These are phyloP conservation scores for Lordiphosa clarofinis DNA, from an alignment of 1,140 invertebrate genomes.

Conservation along the genomic window DNA sequence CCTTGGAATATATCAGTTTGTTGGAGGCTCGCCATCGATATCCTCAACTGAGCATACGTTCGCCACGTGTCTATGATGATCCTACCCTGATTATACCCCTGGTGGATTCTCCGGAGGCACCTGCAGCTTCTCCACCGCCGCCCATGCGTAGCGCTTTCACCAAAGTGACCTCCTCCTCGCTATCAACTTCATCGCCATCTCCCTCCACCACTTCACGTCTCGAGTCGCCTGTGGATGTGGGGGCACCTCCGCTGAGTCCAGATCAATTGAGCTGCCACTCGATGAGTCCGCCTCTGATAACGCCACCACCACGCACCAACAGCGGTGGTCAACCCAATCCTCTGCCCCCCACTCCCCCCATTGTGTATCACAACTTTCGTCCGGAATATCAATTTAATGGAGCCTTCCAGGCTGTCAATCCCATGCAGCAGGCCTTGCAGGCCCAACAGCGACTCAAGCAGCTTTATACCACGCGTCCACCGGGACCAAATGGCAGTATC, in stretches of 20 bases:
- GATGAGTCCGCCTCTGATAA: conserved; percentile 85
- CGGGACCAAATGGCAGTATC: conserved; percentile 28
- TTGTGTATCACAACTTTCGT: conserved; percentile 79
- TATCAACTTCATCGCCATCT: conserved; percentile 77
- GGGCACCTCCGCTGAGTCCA: conserved; percentile 86
- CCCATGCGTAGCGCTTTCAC: conserved; percentile 88
- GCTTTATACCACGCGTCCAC: conserved; percentile 58
- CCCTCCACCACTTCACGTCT: conserved; percentile 80
- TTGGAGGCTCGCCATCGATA: conserved; percentile 69
- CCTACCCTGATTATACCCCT: conserved; percentile 64
- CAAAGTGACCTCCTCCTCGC: conserved; percentile 84
- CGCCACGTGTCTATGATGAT: conserved; percentile 75
- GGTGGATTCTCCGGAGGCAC: conserved; percentile 53
- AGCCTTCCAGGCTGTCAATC: conserved; percentile 74
- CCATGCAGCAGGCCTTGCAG: conserved; percentile 65
- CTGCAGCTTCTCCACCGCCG: conserved; percentile 49
- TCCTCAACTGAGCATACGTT: conserved; percentile 61
- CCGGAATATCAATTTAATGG: conserved; percentile 77
- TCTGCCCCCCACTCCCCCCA: conserved; percentile 79
- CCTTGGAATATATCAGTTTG: conserved; percentile 60
- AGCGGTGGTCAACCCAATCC: conserved; percentile 59
- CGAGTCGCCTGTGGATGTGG: conserved; percentile 60
- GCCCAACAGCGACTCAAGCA: conserved; percentile 73
- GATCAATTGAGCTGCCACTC: conserved; percentile 88
- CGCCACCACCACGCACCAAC: conserved; percentile 79